These are phyloP conservation scores for Hydriomena furcata DNA, from an alignment of 2,888 invertebrate genomes.

Conservation along the genomic window DNA sequence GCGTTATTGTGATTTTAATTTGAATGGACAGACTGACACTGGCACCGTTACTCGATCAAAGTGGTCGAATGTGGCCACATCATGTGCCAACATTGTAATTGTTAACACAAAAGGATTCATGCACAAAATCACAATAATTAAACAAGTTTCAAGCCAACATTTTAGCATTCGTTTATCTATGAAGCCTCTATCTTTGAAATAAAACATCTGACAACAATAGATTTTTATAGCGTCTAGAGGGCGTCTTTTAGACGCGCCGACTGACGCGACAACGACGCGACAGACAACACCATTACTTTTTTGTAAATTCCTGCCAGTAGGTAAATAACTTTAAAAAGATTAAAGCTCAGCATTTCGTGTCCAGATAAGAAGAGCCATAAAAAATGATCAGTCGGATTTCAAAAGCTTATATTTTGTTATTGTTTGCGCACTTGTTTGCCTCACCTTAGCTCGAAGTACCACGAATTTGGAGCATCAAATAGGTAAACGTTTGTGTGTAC, in stretches of 20 bases:
- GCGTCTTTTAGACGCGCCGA: constrained; percentile 6
- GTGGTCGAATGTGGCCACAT: constrained; percentile 34
- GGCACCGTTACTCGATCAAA: constrained; percentile 63
- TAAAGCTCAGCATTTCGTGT: constrained; percentile 30
- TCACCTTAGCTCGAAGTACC: constrained; percentile 56
- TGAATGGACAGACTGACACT: constrained; percentile 57
- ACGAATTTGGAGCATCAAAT: constrained; percentile 68
- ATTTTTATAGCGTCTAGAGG: constrained; percentile 29
- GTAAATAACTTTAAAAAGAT: constrained; percentile 33
- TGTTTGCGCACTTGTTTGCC: constrained; percentile 57
- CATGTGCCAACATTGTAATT: constrained; percentile 26
- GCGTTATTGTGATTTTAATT: constrained; percentile 57
- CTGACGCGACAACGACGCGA: constrained; percentile 18
- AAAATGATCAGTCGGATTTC: constrained; percentile 38
- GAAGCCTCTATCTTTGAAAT: constrained; percentile 8
- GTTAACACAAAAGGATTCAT: constrained; percentile 1
- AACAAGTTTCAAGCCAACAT: too few species aligned
- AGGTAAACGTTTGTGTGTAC: constrained; percentile 68
- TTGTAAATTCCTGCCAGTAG: constrained; percentile 30
- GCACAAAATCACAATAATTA: neutral
- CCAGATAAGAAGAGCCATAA: constrained; percentile 32
- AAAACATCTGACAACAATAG: constrained; percentile 28
- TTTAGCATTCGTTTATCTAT: neutral
- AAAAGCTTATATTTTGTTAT: constrained; percentile 38
- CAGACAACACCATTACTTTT: constrained; percentile 25